Evolutionary conservation across 2,113 vertebrate genomes (phyloP).

Genomic region (Ceyx cyanopectus): DNA sequence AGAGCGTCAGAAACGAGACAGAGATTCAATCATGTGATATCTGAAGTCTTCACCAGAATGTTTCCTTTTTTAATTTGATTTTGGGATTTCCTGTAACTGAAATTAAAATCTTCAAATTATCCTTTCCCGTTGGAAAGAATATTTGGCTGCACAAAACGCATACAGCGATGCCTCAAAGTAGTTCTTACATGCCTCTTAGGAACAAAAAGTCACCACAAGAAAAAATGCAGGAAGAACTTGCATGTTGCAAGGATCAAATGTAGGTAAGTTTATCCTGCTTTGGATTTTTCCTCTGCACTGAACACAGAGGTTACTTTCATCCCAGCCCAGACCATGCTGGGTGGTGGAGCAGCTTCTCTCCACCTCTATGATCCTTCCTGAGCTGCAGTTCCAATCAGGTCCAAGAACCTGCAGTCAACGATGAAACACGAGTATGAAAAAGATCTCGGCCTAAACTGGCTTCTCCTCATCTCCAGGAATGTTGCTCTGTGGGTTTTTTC

Average conservation of each 20-base stretch:
- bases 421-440: fast-evolving
- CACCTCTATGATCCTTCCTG: neutral
- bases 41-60: slow-evolving; percentile 23
- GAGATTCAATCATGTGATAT: neutral
- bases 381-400: neutral
- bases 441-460: neutral
- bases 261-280: slow-evolving; percentile 22
- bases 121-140: neutral
- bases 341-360: neutral
- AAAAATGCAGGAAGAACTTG: neutral
- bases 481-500: neutral
- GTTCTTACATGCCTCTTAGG: neutral
- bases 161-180: neutral
- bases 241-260: neutral
- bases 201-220: slow-evolving; percentile 34
- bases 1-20: slow-evolving; percentile 33
- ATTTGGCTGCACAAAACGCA: neutral
- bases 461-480: neutral
- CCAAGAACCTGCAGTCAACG: neutral
- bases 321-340: neutral
- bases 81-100: slow-evolving; percentile 34
- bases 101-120: neutral
- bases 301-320: slow-evolving; percentile 28
- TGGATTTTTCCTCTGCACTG: neutral
- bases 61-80: slow-evolving; percentile 9